phyloP scores from a whole-genome alignment of 2,797 vertebrate genomes.

The Clarias fuscus region DNA sequence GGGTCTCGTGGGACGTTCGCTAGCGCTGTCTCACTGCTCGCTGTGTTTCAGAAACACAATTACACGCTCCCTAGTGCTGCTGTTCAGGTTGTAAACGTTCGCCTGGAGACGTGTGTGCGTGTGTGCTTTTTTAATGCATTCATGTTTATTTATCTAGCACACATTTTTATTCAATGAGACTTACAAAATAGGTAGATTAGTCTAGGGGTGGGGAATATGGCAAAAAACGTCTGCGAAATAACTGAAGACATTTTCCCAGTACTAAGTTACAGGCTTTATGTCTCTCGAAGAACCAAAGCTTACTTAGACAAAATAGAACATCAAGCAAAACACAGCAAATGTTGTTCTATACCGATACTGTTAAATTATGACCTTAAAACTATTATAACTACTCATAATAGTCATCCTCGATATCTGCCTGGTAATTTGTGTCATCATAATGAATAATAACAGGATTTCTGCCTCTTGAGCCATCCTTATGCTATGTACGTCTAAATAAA shows the following conservation, averaged over 20 bases:
- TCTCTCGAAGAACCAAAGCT: neutral
- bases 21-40: neutral
- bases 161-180: neutral
- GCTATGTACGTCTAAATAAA: neutral
- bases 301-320: no score
- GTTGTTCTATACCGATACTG: neutral
- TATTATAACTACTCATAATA: neutral
- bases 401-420: neutral
- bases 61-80: neutral
- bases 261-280: neutral
- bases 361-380: neutral
- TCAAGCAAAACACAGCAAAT: neutral
- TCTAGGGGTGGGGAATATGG: neutral
- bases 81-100: neutral
- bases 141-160: neutral
- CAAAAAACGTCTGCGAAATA: neutral
- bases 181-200: neutral
- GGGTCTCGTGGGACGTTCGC: slow-evolving; percentile 9
- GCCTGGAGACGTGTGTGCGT: neutral
- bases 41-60: slow-evolving; percentile 16
- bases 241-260: neutral
- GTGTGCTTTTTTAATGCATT: no score
- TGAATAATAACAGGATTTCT: neutral
- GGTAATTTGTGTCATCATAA: neutral
- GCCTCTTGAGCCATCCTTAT: neutral